phyloP scores from a whole-genome alignment of 2,113 vertebrate genomes.

The Ochotona princeps region DNA sequence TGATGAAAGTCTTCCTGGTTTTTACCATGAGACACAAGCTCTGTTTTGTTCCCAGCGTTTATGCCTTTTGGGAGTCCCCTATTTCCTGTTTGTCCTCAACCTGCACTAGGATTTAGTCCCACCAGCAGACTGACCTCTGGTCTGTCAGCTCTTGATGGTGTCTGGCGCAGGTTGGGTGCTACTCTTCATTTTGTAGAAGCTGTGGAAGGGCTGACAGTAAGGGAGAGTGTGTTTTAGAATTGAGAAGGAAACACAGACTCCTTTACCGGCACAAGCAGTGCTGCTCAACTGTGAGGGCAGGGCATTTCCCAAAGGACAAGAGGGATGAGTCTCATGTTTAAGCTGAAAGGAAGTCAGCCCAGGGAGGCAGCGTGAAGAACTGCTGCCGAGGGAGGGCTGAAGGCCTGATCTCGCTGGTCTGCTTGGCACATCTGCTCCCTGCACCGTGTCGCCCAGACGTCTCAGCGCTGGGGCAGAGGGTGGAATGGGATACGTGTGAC shows the following conservation, averaged over 20 bases:
- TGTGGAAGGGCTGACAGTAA: neutral
- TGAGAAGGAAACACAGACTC: neutral
- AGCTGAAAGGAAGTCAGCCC: neutral
- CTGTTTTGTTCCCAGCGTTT: neutral
- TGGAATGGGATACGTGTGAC: no score
- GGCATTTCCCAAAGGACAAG: neutral
- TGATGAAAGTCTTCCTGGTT: neutral
- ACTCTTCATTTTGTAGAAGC: neutral
- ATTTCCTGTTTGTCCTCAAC: neutral
- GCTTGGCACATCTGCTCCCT: no score
- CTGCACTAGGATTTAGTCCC: neutral
- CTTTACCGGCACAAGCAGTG: neutral
- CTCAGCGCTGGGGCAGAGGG: neutral
- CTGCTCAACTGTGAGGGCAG: rapidly evolving
- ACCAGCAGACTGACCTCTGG: neutral
- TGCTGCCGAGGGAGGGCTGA: no score
- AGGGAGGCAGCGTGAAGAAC: neutral
- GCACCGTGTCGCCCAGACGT: neutral
- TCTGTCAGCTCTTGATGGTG: neutral
- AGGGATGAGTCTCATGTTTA: no score
- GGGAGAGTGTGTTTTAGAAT: neutral
- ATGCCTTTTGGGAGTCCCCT: neutral
- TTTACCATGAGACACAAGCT: neutral
- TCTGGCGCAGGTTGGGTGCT: neutral
- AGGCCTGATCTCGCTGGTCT: no score